These are phyloP conservation scores for Luffia ferchaultella DNA, from an alignment of 2,888 invertebrate genomes.

Conservation along the genomic window DNA sequence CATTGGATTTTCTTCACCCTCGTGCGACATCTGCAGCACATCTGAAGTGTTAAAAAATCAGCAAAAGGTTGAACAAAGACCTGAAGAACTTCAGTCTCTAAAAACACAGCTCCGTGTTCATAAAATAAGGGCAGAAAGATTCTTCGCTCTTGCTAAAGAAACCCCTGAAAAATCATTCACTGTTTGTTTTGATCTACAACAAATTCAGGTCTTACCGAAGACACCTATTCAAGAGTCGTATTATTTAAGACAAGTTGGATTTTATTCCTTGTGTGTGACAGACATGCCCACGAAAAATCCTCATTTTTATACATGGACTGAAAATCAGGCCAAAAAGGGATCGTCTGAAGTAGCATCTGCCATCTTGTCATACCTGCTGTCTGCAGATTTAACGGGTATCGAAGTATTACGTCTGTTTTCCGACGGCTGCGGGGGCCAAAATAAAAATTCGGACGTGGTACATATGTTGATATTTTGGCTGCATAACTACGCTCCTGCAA, in stretches of 20 bases:
- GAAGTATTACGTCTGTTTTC: slow-evolving; percentile 17
- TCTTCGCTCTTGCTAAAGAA: neutral
- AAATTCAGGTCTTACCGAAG: slow-evolving; percentile 1
- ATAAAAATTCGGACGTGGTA: no score
- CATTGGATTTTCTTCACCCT: slow-evolving; percentile 4
- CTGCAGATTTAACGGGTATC: slow-evolving; percentile 13
- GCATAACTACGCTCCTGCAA: slow-evolving; percentile 9
- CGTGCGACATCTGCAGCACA: slow-evolving; percentile 5
- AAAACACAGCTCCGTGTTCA: neutral
- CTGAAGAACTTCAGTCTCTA: neutral
- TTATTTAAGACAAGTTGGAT: slow-evolving; percentile 14
- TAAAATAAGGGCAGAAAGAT: slow-evolving; percentile 4
- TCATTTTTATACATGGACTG: slow-evolving; percentile 20
- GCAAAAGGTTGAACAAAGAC: neutral
- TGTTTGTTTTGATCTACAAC: neutral
- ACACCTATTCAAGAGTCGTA: slow-evolving; percentile 8
- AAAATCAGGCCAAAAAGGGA: slow-evolving; percentile 15
- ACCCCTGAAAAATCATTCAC: neutral
- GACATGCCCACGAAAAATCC: slow-evolving; percentile 17
- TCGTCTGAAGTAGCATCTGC: slow-evolving; percentile 10
- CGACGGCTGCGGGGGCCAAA: slow-evolving; percentile 21
- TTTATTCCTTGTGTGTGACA: slow-evolving; percentile 16
- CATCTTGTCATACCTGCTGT: slow-evolving; percentile 7
- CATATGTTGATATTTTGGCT: no score
- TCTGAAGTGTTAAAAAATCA: slow-evolving; percentile 9